These are phyloP conservation scores for Erinaceus europaeus DNA, from an alignment of 2,113 vertebrate genomes.

Conservation along the genomic window DNA sequence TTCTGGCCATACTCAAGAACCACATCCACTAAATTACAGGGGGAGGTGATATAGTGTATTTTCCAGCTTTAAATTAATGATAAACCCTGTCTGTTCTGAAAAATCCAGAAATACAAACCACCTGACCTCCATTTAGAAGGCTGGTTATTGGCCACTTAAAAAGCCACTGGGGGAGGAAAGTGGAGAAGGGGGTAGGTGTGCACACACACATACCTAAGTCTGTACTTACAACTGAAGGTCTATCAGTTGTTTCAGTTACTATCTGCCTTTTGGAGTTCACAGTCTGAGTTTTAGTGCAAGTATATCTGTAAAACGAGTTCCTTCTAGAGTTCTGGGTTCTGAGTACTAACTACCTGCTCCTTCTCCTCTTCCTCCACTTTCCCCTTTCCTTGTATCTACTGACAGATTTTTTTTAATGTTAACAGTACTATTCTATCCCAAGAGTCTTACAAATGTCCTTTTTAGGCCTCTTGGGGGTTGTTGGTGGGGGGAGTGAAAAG, in stretches of 20 bases:
- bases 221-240: not conserved
- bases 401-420: slow-evolving; percentile 61
- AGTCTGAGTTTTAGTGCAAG: slow-evolving; percentile 6
- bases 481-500: slow-evolving; percentile 60
- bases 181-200: not conserved
- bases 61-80: slow-evolving; percentile 31
- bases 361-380: slow-evolving; percentile 29
- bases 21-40: slow-evolving; percentile 36
- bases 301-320: not conserved
- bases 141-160: slow-evolving; percentile 26
- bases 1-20: slow-evolving; percentile 56
- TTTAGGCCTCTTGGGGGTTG: slow-evolving; percentile 48
- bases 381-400: slow-evolving; percentile 33
- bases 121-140: slow-evolving; percentile 37
- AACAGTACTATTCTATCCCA: slow-evolving; percentile 56
- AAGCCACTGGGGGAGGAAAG: not conserved
- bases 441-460: slow-evolving; percentile 67
- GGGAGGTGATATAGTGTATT: slow-evolving; percentile 22
- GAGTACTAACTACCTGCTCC: slow-evolving; percentile 54
- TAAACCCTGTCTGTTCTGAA: slow-evolving; percentile 40
- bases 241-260: not conserved
- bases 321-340: not conserved
- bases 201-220: rapidly evolving
- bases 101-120: slow-evolving; percentile 54
- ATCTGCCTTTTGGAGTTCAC: not conserved